phyloP scores from a whole-genome alignment of 2,113 vertebrate genomes.

The Cyanoderma ruficeps region DNA sequence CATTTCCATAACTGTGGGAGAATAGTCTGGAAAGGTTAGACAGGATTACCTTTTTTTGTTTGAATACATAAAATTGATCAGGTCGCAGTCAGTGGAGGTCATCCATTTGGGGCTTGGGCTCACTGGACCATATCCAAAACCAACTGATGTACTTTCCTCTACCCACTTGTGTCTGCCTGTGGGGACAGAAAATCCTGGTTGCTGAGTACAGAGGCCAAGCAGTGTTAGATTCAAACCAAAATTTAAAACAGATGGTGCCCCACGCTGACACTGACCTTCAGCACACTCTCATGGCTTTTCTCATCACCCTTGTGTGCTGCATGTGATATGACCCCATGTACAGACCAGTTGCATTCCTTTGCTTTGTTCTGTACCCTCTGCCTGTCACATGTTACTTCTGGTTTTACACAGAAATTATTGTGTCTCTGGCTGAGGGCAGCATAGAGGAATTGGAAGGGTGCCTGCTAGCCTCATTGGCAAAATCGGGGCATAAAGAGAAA shows the following conservation, averaged over 20 bases:
- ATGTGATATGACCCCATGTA: background rate
- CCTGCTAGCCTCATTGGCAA: fast-evolving
- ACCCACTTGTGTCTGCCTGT: background rate
- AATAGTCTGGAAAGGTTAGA: background rate
- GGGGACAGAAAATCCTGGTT: background rate
- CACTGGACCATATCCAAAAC: background rate
- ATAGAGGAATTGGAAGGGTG: fast-evolving
- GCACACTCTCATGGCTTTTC: background rate
- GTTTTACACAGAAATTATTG: background rate
- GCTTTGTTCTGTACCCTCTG: background rate
- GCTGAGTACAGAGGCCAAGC: background rate
- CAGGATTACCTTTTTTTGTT: background rate
- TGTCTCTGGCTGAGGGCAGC: background rate
- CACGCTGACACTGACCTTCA: background rate
- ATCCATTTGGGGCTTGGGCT: background rate
- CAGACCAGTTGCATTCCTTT: background rate
- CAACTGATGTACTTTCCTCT: background rate
- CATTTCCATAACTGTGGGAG: background rate
- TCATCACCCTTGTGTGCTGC: fast-evolving
- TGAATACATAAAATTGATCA: background rate
- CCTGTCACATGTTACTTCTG: background rate
- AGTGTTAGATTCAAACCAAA: background rate
- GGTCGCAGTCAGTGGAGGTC: background rate
- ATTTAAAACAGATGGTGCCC: background rate
- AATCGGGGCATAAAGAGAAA: background rate